These are phyloP conservation scores for Brachystomella parvula DNA, from an alignment of 1,140 invertebrate species.

Conservation along the genomic window DNA sequence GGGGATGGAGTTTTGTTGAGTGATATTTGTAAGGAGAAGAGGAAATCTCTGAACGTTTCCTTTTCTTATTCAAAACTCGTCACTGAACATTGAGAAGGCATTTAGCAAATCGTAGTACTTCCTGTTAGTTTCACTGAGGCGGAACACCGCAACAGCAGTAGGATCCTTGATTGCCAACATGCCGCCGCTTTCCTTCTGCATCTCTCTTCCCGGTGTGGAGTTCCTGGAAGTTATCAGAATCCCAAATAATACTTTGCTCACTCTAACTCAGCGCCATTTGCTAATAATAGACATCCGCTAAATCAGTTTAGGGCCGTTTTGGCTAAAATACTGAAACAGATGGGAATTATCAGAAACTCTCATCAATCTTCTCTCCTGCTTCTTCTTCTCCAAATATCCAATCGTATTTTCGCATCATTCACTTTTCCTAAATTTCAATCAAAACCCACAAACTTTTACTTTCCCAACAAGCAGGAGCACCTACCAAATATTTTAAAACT, in stretches of 20 bases:
- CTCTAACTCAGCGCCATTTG: not conserved
- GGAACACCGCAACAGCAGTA: not conserved
- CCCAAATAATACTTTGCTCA: not conserved
- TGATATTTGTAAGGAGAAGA: not conserved
- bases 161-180: not conserved
- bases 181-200: not conserved
- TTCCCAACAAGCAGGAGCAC: too few relatives aligned
- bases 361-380: conserved; percentile 18
- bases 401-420: not conserved
- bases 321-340: conserved; percentile 26
- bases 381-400: conserved; percentile 3
- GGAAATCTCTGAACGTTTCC: not conserved
- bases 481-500: too few relatives aligned
- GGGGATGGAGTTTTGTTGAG: too few relatives aligned
- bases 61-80: not conserved
- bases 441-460: too few relatives aligned
- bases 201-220: not conserved
- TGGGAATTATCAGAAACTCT: conserved; percentile 31
- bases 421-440: too few relatives aligned
- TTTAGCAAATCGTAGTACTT: not conserved
- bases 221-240: conserved; percentile 10
- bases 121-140: not conserved
- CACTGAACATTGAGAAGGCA: conserved; percentile 1
- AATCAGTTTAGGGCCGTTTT: not conserved
- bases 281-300: conserved; percentile 13